Base-by-base conservation (phyloP, 2,797 vertebrate species). In the Oceanodroma leucorhoa region DNA sequence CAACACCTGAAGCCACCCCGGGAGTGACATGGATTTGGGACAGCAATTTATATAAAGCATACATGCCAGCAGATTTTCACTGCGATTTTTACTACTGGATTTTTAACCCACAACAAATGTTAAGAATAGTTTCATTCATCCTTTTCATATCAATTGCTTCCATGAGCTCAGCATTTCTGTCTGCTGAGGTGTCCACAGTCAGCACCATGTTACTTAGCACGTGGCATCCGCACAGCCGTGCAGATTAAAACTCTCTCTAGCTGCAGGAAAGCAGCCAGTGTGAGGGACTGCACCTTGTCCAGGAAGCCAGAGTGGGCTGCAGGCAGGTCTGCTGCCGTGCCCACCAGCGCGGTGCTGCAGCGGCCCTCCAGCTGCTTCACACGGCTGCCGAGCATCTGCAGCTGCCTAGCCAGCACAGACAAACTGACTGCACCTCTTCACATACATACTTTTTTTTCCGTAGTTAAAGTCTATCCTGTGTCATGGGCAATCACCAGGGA, bases 301-400 rank as follows among this genome's bases (percentile, higher is more conserved):
- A 11, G 61, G 75, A 8, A 30, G 48, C 13, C 55, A 13, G 36
- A 19, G 34, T 1, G 1, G 46, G 66, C 43, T 29, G 40, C 2
- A 1, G 60, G 55, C 55, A n/a, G 54, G 24, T 34, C n/a, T 53
- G 73, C 11, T 6, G 34, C 67, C 1, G 2, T 50, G 29, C 53
- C 27, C 6, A 1, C 32, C 43, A 11, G 58, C 1, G 0, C 6
- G 0, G 17, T 5, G 34, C 67, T n/a, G 62, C 76, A 50, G 43
- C 1, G 4, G 24, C 36, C 27, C 38, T 54, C 32, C 14, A 16
- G 61, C 58, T 41, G 27, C 75, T 22, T 29, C n/a, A 9, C 23
- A 3, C 1, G 13, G 45, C 62, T 45, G 36, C 64, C 5, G 12
- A 71, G 38, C 14, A 1, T 4, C 58, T 8, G 12, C 32, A 20